Base-by-base conservation (phyloP, 2,113 vertebrate genomes). In the Malurus cyaneus region DNA sequence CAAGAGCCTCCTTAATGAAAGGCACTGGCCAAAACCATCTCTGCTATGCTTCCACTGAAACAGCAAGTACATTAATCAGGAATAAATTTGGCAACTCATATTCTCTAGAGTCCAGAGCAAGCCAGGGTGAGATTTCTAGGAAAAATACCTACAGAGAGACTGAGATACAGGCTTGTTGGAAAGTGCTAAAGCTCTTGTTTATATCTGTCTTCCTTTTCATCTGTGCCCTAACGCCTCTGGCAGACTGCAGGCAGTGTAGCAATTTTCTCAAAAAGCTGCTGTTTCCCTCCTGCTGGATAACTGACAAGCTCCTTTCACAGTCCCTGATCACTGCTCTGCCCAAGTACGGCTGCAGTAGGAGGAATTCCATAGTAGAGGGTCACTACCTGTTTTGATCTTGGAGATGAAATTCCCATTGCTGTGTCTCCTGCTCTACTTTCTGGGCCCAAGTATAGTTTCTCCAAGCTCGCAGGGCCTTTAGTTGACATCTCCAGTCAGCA, bases 401-500 rank as follows among this genome's bases (percentile, higher is more conserved):
- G 57, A 99, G 98, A 44, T 98, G 97, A 59, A 97, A 94, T 95
- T 99, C 98, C 42, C 98, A 95, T 86, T 96, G 97, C 66, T 94
- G 94, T 20, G 97, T 96, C 83, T 99, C 99, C 65, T 94, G 97
- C 49, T 98, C 57, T 86, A 97, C 66, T 88, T 97, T 98, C 89
- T 87, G 97, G 44, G 96, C 95, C 98, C 99, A 98, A 20, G 97
- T 94, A 52, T 98, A 97, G 12, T 98, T 97, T 85, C 97, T 98
- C 99, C 99, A 99, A 11, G 97, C 98, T 76, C 95, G 95, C 94
- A 99, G 98, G 3, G 97, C 97, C 94, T 97, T 98, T 93, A 98
- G 97, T 36, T 98, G 98, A 83, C 97, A 98, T 94, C 97, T 99
- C 99, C 99, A 99, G 93, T 99, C 97, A 52, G 97, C 98, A 42